A percentile compares a stretch with the other conserved stretches of the same genome.
Conservation (phyloP, 2,888 invertebrate genomes). For the Cynaeus angustus region DNA sequence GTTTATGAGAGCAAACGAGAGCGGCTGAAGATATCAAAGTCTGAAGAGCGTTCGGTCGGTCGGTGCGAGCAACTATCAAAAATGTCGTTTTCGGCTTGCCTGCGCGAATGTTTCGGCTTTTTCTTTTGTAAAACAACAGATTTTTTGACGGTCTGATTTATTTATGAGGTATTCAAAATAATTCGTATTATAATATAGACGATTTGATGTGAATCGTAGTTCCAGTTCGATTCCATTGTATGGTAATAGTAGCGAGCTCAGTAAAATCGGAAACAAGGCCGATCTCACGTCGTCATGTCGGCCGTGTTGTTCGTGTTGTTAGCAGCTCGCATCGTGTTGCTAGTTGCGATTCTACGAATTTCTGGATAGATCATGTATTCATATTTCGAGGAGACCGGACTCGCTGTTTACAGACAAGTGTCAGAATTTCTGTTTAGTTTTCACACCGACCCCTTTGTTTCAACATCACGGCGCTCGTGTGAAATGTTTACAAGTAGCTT, state of each 20-base stretch:
- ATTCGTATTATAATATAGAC: conserved; percentile 65
- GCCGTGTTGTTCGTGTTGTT: conserved; percentile 51
- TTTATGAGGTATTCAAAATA: conserved; percentile 66
- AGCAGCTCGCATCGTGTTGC: conserved; percentile 49
- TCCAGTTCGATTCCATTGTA: conserved; percentile 63
- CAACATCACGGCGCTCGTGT: conserved; percentile 39
- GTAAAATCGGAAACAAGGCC: conserved; percentile 50
- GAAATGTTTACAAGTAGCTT: conserved; percentile 46
- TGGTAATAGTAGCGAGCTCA: conserved; percentile 51
- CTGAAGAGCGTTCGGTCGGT: conserved; percentile 6
- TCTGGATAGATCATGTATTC: conserved; percentile 46
- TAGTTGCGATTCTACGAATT: conserved; percentile 51
- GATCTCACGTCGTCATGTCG: conserved; percentile 52
- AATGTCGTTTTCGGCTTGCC: conserved; percentile 40
- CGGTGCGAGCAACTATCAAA: conserved; percentile 40
- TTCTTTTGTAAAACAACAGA: conserved; percentile 43
- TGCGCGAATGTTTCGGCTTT: conserved; percentile 30
- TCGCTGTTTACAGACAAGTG: conserved; percentile 48
- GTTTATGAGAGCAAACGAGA: conserved; percentile 20
- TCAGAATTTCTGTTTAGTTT: conserved; percentile 47
- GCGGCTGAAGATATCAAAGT: conserved; percentile 43
- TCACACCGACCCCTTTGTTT: conserved; percentile 49
- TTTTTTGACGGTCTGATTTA: conserved; percentile 59
- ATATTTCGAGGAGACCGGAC: conserved; percentile 48
- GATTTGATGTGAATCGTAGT: conserved; percentile 65